Conservation (phyloP, 2,797 vertebrate genomes). For the Potorous gilbertii region DNA sequence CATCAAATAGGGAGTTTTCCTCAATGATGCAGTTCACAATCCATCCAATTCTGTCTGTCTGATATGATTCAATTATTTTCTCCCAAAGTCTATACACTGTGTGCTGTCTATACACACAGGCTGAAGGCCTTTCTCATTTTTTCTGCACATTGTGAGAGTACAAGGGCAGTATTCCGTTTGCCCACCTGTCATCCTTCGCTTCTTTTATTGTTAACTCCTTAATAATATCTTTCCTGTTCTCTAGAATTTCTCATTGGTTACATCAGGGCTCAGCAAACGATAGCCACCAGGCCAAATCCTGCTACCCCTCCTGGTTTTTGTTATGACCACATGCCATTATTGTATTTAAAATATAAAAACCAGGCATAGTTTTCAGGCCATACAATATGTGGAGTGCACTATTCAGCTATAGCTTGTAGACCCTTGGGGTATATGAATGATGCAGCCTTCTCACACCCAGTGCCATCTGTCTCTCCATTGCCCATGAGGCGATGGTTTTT, state of each 20-base stretch:
- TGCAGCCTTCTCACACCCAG: neutral
- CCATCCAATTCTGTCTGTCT: neutral
- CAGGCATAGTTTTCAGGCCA: neutral
- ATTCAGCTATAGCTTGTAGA: neutral
- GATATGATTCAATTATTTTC: neutral
- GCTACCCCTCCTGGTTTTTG: neutral
- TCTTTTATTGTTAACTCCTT: neutral
- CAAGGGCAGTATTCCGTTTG: neutral
- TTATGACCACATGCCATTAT: neutral
- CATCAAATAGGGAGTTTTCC: neutral
- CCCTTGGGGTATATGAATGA: neutral
- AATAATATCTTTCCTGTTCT: neutral
- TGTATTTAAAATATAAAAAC: neutral
- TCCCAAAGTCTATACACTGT: neutral
- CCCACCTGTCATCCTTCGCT: neutral
- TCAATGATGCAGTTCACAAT: neutral
- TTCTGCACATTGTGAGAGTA: neutral
- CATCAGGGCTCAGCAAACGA: neutral
- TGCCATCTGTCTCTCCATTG: neutral
- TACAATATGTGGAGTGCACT: neutral
- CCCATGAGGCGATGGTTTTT: neutral
- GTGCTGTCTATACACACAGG: neutral
- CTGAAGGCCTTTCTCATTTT: neutral
- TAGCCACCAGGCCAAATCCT: neutral
- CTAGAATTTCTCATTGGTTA: neutral